Conservation (phyloP, 2,113 vertebrate species). For the Notothenia rossii region DNA sequence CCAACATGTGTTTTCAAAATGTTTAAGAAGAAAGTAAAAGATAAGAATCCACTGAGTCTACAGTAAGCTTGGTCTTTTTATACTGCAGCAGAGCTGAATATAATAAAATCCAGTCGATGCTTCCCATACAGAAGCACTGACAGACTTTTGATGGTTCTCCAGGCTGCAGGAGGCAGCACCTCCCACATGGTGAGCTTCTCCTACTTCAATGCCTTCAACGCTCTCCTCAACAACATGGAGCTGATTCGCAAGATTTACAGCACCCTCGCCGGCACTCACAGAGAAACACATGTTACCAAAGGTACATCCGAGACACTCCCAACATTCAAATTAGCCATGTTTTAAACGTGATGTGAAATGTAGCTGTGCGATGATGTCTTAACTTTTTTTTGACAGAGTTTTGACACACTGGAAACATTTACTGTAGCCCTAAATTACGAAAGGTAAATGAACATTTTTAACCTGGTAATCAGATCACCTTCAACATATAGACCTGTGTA, state of each 20-base stretch:
- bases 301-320: slow-evolving; percentile 79
- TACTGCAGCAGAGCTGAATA: not conserved
- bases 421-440: slow-evolving; percentile 74
- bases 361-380: slow-evolving; percentile 63
- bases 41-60: not conserved
- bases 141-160: slow-evolving; percentile 52
- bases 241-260: slow-evolving; percentile 97
- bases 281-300: slow-evolving; percentile 94
- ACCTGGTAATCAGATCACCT: slow-evolving; percentile 59
- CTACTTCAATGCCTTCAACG: slow-evolving; percentile 98
- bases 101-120: not conserved
- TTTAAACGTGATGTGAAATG: slow-evolving; percentile 52
- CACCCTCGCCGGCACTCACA: slow-evolving; percentile 91
- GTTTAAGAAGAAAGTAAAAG: not conserved
- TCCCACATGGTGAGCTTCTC: slow-evolving; percentile 99
- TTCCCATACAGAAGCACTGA: slow-evolving; percentile 16
- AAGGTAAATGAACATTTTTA: slow-evolving; percentile 76
- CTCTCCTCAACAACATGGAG: slow-evolving; percentile 98
- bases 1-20: not conserved
- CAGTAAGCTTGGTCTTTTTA: not conserved
- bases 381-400: slow-evolving; percentile 77
- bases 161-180: slow-evolving; percentile 94
- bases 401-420: slow-evolving; percentile 75
- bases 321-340: not conserved
- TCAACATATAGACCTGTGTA: slow-evolving; percentile 56